These are phyloP conservation scores for Ciconia boyciana DNA, from an alignment of 2,113 vertebrate genomes.

Conservation along the genomic window DNA sequence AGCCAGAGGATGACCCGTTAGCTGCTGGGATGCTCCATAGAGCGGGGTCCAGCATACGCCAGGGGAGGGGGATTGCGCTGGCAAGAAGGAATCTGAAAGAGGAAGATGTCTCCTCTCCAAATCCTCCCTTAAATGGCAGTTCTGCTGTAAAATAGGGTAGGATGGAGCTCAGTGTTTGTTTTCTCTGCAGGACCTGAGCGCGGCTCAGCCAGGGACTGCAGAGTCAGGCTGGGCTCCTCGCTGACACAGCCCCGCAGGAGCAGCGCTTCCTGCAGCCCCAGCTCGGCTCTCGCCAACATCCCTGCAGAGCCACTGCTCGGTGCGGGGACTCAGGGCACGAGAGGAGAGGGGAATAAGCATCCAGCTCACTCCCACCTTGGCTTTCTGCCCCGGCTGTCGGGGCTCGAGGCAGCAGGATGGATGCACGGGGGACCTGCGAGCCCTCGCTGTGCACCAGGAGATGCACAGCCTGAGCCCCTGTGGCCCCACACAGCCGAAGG, in stretches of 20 bases:
- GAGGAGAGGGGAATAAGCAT: not conserved
- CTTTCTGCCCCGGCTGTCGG: not conserved
- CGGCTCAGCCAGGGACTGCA: not conserved
- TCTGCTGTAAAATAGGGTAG: not conserved
- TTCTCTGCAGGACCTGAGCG: not conserved
- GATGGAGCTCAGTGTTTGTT: not conserved
- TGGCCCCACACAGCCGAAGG: fast-evolving
- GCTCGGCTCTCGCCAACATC: not conserved
- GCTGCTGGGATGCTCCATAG: not conserved
- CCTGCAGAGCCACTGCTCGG: not conserved
- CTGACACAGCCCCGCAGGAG: not conserved
- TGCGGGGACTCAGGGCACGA: not conserved
- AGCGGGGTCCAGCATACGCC: fast-evolving
- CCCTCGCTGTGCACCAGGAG: not conserved
- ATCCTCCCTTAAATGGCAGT: constrained; percentile 37
- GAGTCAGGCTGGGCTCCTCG: not conserved
- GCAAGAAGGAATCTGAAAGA: not conserved
- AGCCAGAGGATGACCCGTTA: not conserved
- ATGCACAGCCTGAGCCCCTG: not conserved
- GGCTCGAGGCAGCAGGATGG: not conserved
- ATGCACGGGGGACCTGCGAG: fast-evolving
- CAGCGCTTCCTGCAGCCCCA: not conserved
- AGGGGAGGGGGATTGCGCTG: not conserved
- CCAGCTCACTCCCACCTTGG: not conserved
- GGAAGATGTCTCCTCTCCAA: not conserved